Conservation (phyloP, 2,888 invertebrate species). For the Gonocerus acuteangulatus region DNA sequence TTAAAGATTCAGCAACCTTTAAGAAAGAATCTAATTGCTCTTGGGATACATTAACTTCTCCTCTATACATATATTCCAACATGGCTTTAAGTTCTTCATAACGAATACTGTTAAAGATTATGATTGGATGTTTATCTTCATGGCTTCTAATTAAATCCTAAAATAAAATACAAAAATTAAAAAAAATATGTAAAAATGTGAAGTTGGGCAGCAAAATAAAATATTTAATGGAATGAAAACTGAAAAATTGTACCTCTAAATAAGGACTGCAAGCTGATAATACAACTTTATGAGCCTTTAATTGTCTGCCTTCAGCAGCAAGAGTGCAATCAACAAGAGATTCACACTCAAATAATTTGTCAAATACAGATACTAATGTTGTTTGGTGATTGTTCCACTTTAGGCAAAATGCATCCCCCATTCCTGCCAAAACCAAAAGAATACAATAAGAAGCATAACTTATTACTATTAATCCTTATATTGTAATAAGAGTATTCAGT, state of each 20-base stretch:
- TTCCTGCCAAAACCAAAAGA: conserved; percentile 5
- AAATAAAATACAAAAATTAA: conserved; percentile 1
- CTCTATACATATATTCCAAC: conserved; percentile 91
- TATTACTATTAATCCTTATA: too few relatives aligned
- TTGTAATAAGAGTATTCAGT: too few relatives aligned
- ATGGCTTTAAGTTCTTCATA: conserved; percentile 83
- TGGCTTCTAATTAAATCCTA: conserved; percentile 31
- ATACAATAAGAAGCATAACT: too few relatives aligned
- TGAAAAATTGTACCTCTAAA: conserved; percentile 42
- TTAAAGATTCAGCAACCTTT: conserved; percentile 32
- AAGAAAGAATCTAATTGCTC: conserved; percentile 75
- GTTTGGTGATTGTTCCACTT: conserved; percentile 94
- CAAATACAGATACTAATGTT: conserved; percentile 84
- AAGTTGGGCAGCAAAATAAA: background rate
- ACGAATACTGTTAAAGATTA: conserved; percentile 85
- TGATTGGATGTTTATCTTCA: conserved; percentile 61
- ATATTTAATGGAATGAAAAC: background rate
- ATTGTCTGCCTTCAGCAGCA: conserved; percentile 83
- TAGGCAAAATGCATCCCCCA: conserved; percentile 72
- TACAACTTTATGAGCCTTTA: conserved; percentile 91
- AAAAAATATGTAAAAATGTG: background rate
- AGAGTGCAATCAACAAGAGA: conserved; percentile 88
- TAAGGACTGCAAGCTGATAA: conserved; percentile 63
- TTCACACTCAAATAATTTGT: conserved; percentile 81
- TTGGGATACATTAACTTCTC: conserved; percentile 87